Evolutionary conservation across 2,888 invertebrate genomes (phyloP), one percentile per base, ranked within the genome.

Genomic region (Erebia ligea): DNA sequence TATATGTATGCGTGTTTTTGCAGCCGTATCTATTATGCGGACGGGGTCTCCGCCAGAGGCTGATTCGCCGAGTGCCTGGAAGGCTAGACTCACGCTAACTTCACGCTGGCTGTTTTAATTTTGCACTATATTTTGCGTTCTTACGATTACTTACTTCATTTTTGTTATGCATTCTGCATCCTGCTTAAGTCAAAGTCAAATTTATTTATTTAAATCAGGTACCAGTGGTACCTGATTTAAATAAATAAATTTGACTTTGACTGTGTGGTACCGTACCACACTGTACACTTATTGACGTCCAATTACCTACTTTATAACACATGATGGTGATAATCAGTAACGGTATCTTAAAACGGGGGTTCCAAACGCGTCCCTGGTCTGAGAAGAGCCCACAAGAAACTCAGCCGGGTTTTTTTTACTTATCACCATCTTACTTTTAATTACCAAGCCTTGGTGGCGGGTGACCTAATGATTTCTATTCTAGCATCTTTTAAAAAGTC

Each of bases 21-120:
- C 58, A 54, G 62, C 21, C 66, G 58, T 64, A 50, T 68, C 68
- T 70, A 67, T 69, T 73, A 73, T 69, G 58, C 57, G 67, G 52
- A 67, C 59, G 65, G 64, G 56, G 65, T 67, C 19, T 48, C 34
- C 62, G 69, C 56, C 67, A 65, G 52, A 64, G 64, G 61, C 65
- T 67, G 71, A 65, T 67, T 65, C 48, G 63, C 65, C 48, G 50
- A 66, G 57, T 68, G 66, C 64, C 19, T 62, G 15, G 62, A 13
- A 62, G 8, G 21, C 62, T 59, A 65, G 48, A 42, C 67, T 64
- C 58, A 48, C 42, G 58, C 59, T 73, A 67, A 71, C 52, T 50
- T 67, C 67, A 50, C 69, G 50, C 59, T 69, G 17, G n/a, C 57
- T 67, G 57, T 67, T 73, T 57, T 67, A 25, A 64, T 67, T 62